Evolutionary conservation across 2,113 vertebrate genomes (phyloP), one percentile per base, ranked within the genome.

Genomic region (Psilopogon haemacephalus): DNA sequence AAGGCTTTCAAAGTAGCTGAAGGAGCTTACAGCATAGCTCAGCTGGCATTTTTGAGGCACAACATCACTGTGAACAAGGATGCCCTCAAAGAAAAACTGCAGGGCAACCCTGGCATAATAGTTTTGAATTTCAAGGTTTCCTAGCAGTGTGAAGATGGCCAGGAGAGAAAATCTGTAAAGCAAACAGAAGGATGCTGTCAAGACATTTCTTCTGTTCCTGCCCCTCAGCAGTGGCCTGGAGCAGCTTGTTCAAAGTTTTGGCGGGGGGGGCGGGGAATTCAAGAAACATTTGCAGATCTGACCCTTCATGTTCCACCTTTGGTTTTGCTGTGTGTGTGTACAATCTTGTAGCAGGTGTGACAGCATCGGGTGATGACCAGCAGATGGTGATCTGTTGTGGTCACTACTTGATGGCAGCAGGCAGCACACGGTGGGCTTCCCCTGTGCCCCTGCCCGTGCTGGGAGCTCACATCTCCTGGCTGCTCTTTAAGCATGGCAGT

Each of bases 281-380:
- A 23, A 60, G 48, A 38, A 60, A 19, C 0, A 0, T 60, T 84
- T 67, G 68, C 77, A 59, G 77, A 59, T 12, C 26, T 24, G 26
- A 12, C 44, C 28, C 38, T 84, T 80, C 1, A 0, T 55, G 40
- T 82, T 58, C 40, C 19, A 17, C 26, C 73, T 72, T 42, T 59
- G n/a, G 21, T 8, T 0, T 0, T 0, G 0, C 26, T 0, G 0
- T 64, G 37, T 1, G 0, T 28, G 19, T 21, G 7, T 59, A 37
- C 46, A 9, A 42, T 28, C 60, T 69, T 27, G 16, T 33, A 76
- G 40, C n/a, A 69, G 60, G 16, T 0, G 0, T 60, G 24, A 52
- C 71, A 38, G 35, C 35, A 58, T 32, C 2, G 0, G 17, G 60
- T 17, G 28, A 13, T 0, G 3, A 55, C 70, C 58, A 24, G 64